Conservation (phyloP, 2,888 invertebrate genomes). For the Mantis religiosa region DNA sequence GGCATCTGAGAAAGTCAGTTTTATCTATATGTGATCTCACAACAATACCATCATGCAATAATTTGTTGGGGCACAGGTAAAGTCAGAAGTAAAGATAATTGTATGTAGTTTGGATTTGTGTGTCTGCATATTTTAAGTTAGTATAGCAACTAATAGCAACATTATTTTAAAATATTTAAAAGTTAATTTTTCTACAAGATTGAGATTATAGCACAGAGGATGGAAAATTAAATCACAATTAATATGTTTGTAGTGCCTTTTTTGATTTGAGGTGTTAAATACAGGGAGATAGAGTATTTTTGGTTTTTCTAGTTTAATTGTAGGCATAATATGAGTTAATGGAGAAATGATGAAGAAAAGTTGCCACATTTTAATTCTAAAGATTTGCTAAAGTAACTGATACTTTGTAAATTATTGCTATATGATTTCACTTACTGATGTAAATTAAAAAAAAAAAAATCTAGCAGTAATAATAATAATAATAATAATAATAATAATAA, state of each 20-base stretch:
- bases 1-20: background rate
- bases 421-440: too few species aligned
- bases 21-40: conserved; percentile 1
- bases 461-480: too few species aligned
- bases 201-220: background rate
- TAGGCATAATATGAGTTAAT: too few species aligned
- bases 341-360: too few species aligned
- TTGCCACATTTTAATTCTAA: too few species aligned
- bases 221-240: background rate
- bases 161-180: background rate
- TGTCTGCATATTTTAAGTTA: conserved; percentile 5
- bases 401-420: too few species aligned
- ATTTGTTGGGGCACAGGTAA: conserved; percentile 9
- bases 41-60: conserved; percentile 6
- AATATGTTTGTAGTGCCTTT: background rate
- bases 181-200: background rate
- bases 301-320: too few species aligned
- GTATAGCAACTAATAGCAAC: background rate
- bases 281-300: background rate
- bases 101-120: background rate
- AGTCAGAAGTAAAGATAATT: conserved; percentile 1
- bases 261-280: background rate
- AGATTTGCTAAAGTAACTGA: too few species aligned
- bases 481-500: too few species aligned
- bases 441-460: too few species aligned